Base-by-base conservation (phyloP, 2,888 invertebrate genomes). In the Pachymerium ferrugineum region DNA sequence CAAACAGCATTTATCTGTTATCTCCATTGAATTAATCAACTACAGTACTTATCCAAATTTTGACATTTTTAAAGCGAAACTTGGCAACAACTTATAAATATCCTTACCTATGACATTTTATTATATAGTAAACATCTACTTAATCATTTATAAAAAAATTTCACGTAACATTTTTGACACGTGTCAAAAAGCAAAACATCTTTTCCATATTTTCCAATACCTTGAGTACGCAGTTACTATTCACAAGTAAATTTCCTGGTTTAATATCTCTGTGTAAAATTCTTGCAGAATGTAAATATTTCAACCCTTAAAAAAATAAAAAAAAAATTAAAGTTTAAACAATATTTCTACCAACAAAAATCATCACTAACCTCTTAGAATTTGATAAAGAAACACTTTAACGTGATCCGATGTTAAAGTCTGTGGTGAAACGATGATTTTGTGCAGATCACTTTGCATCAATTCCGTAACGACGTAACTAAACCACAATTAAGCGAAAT, bases 321-420 rank as follows among this genome's bases (percentile, higher is more conserved):
- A 35, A 10, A 47, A 8, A 4, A n/a, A 68, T 19, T 14, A 29
- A 31, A 28, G 4, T 4, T 6, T 14, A 29, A 12, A 22, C 67
- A 70, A 8, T 19, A 8, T 14, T 22, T 10, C n/a, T 14, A 8
- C 73, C 70, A 35, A 12, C 35, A 35, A n/a, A n/a, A 10, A 35
- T 35, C 14, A 25, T 31, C 74, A 85, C 89, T 88, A 82, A 91
- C 97, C 98, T 88, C 99, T 89, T 81, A 99, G 89, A 85, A 99
- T 98, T 88, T 99, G 99, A 86, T 99, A 99, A 81, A 99, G 92
- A 89, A 99, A 99, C 86, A 99, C 97, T 90, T 99, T 99, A 86
- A 99, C 97, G 88, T 99, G 99, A 87, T 99, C 99, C 79, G 97
- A 90, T 80, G 97, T 96, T 79, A 99, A 90, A 81, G 96, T 96